phyloP scores from a whole-genome alignment of 2,888 invertebrate species.

The Agonopterix heracliana region DNA sequence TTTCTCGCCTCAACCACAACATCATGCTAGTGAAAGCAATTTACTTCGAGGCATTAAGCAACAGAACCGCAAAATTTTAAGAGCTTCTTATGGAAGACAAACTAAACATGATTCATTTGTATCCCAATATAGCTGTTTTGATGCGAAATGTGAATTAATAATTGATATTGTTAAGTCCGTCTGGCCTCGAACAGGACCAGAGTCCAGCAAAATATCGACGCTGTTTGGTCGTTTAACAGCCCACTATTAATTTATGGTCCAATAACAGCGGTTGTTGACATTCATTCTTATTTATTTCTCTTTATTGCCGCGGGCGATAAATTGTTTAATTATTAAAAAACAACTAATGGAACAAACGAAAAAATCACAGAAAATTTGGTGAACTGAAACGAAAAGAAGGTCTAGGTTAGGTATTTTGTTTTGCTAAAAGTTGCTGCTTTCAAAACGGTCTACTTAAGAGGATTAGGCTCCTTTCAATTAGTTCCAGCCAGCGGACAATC shows the following conservation, averaged over 20 bases:
- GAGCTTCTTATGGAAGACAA: too few species aligned
- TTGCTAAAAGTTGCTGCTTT: too few species aligned
- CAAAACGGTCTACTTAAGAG: too few species aligned
- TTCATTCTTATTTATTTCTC: constrained; percentile 2
- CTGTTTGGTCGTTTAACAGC: constrained; percentile 28
- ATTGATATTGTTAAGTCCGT: constrained; percentile 2
- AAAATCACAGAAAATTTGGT: too few species aligned
- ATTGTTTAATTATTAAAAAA: too few species aligned
- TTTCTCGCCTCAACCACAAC: too few species aligned
- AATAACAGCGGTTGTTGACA: constrained; percentile 32
- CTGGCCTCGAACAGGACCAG: background rate
- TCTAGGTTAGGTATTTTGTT: too few species aligned
- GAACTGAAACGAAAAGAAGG: too few species aligned
- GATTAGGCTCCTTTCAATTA: constrained; percentile 15
- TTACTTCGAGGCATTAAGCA: too few species aligned
- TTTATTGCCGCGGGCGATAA: too few species aligned
- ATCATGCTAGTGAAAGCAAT: too few species aligned
- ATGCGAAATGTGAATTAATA: constrained; percentile 6
- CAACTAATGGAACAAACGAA: constrained; percentile 1
- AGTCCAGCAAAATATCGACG: constrained; percentile 7
- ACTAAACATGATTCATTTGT: background rate
- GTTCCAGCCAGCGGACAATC: background rate
- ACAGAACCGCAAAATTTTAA: too few species aligned
- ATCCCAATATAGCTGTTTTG: background rate
- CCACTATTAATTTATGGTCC: constrained; percentile 45